Evolutionary conservation across 2,797 vertebrate species (phyloP).

Genomic region (Poeciliopsis turneri): DNA sequence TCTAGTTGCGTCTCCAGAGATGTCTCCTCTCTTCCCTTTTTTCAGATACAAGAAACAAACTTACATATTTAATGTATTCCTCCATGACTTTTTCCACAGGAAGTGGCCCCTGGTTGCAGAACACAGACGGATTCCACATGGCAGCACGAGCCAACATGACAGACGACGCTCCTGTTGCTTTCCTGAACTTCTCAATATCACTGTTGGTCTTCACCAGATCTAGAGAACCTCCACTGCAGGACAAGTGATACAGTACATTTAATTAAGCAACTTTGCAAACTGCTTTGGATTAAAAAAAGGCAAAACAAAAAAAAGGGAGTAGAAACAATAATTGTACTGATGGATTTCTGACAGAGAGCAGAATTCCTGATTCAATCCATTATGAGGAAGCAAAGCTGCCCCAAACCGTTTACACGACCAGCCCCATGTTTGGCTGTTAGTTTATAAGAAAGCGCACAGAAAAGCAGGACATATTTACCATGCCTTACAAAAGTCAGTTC

Average conservation of each 20-base stretch:
- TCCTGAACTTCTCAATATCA: conserved; percentile 71
- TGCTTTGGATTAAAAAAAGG: background rate
- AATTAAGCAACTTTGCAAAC: background rate
- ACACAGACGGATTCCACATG: conserved; percentile 98
- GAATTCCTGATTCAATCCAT: no score
- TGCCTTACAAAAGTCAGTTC: background rate
- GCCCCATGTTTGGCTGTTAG: no score
- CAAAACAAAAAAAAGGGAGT: background rate
- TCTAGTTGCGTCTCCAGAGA: background rate
- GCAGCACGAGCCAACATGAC: conserved; percentile 95
- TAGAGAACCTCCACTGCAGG: conserved; percentile 75
- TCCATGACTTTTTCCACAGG: conserved; percentile 89
- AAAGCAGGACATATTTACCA: no score
- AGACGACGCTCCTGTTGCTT: conserved; percentile 83
- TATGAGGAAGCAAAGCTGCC: no score
- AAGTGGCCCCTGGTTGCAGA: conserved; percentile 83
- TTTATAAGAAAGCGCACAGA: no score
- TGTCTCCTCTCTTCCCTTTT: background rate
- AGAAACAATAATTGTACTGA: background rate
- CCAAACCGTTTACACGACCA: no score
- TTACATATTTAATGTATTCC: conserved; percentile 92
- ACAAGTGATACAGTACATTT: background rate
- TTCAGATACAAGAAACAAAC: conserved; percentile 25
- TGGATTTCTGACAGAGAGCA: no score
- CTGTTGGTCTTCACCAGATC: conserved; percentile 71